A percentile compares a stretch with the other conserved stretches of the same genome.
Evolutionary conservation across 2,888 invertebrate genomes (phyloP).

Genomic region (Gonocerus acuteangulatus): DNA sequence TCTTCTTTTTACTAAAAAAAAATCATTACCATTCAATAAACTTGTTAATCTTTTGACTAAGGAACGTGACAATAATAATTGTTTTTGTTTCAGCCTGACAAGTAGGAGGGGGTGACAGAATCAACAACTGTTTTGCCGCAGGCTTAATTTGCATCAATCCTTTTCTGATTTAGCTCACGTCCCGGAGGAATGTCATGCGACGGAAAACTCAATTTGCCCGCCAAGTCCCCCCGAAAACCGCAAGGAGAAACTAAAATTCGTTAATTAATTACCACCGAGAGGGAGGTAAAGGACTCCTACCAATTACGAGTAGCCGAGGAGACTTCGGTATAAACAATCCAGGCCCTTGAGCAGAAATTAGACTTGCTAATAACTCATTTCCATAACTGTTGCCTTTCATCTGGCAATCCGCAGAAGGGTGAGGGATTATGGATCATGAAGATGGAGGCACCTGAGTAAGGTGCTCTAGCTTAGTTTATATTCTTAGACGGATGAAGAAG

Average conservation of each 20-base stretch:
- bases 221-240: not conserved
- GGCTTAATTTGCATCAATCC: conserved; percentile 2
- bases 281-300: not conserved
- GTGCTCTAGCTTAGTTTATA: too few species aligned
- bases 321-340: conserved; percentile 1
- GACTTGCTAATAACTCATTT: conserved; percentile 22
- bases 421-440: not conserved
- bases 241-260: conserved; percentile 15
- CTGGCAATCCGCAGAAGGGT: not conserved
- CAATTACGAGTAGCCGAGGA: conserved; percentile 4
- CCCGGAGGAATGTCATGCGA: not conserved
- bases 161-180: conserved; percentile 7
- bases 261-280: conserved; percentile 15
- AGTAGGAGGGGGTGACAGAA: too few species aligned
- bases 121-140: too few species aligned
- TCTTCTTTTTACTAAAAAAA: too few species aligned
- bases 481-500: too few species aligned
- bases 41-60: too few species aligned
- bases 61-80: too few species aligned
- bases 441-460: not conserved
- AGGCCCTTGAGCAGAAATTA: conserved; percentile 4
- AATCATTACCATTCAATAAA: too few species aligned
- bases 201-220: conserved; percentile 17
- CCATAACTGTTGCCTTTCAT: conserved; percentile 21
- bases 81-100: too few species aligned